phyloP scores from a whole-genome alignment of 2,113 vertebrate species.

The Morphnarchus princeps region DNA sequence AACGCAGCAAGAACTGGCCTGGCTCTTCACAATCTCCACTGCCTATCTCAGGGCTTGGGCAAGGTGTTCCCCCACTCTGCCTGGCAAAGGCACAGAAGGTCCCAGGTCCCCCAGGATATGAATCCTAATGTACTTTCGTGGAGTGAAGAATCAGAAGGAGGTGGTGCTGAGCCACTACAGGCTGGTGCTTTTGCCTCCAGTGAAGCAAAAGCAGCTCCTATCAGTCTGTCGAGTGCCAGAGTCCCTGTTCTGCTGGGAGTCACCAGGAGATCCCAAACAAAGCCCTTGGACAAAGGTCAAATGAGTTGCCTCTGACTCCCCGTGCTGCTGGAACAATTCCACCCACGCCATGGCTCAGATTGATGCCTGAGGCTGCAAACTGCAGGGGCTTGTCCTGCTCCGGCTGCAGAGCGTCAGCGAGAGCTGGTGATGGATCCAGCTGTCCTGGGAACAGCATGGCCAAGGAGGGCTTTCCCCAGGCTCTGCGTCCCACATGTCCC shows the following conservation, averaged over 20 bases:
- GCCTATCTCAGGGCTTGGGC: background rate
- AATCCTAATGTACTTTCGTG: background rate
- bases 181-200: background rate
- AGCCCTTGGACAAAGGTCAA: background rate
- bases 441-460: fast-evolving
- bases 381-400: background rate
- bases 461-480: background rate
- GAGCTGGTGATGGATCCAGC: background rate
- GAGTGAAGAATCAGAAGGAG: background rate
- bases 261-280: background rate
- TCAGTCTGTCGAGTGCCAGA: background rate
- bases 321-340: background rate
- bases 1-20: background rate
- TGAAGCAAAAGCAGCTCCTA: background rate
- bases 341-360: fast-evolving
- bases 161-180: background rate
- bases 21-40: background rate
- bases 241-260: background rate
- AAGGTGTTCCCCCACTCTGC: background rate
- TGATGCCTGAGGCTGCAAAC: background rate
- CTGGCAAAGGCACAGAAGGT: background rate
- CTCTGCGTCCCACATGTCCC: background rate
- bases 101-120: background rate
- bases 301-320: background rate
- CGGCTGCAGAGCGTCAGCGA: fast-evolving